Percentiles rank a stretch among this genome's conserved stretches.
phyloP scores from a whole-genome alignment of 1,140 invertebrate genomes.

The Atta colombica region DNA sequence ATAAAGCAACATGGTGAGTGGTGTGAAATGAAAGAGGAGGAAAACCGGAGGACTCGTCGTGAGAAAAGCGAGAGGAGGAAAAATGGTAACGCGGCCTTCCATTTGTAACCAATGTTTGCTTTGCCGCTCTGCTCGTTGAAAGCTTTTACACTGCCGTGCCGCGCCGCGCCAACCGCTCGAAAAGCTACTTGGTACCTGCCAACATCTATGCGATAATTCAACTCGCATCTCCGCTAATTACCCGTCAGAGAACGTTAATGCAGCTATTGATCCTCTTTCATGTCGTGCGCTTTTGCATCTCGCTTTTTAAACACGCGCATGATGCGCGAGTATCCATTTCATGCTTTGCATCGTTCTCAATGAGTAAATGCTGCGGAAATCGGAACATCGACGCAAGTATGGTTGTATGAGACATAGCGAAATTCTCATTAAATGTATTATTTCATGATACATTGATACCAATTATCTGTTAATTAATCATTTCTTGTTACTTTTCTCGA shows the following conservation, averaged over 20 bases:
- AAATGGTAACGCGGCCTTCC: constrained; percentile 72
- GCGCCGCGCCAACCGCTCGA: constrained; percentile 63
- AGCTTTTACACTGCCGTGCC: constrained; percentile 75
- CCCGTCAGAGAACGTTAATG: constrained; percentile 71
- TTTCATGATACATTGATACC: constrained; percentile 4
- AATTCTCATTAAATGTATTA: constrained; percentile 31
- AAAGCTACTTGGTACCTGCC: constrained; percentile 61
- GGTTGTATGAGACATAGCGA: constrained; percentile 24
- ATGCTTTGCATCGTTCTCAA: constrained; percentile 43
- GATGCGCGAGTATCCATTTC: constrained; percentile 43
- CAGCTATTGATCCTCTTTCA: constrained; percentile 74
- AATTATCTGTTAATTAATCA: constrained; percentile 50
- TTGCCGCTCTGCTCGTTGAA: constrained; percentile 77
- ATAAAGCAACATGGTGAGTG: constrained; percentile 44
- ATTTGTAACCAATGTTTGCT: constrained; percentile 81
- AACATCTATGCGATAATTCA: constrained; percentile 72
- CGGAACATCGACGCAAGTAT: neutral
- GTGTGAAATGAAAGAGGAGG: constrained; percentile 2
- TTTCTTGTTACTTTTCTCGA: neutral
- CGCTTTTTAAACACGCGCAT: constrained; percentile 29
- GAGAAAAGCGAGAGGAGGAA: constrained; percentile 59
- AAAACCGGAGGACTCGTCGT: constrained; percentile 22
- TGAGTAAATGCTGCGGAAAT: constrained; percentile 10
- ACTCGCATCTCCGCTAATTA: constrained; percentile 80
- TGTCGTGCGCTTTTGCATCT: constrained; percentile 45